Percentiles rank a stretch among this genome's conserved stretches.
phyloP scores from a whole-genome alignment of 37 sponge, comb jelly and placozoan species.

The Aplysina aerophoba region DNA sequence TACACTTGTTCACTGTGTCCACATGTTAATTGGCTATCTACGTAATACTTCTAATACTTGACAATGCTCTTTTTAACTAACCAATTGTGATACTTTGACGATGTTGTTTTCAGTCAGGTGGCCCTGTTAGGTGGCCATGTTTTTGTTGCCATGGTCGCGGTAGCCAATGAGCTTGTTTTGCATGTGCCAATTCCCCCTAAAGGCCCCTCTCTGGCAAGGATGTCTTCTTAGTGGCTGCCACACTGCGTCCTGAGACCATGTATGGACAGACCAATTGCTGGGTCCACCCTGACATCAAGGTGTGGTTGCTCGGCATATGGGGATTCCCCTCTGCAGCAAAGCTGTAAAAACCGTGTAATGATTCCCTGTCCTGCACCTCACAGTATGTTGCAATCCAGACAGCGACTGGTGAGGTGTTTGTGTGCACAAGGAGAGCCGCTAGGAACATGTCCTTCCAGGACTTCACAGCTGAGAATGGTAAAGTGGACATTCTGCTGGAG shows the following conservation, averaged over 20 bases:
- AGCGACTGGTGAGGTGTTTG: conserved; percentile 73
- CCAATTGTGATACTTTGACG: too few species aligned
- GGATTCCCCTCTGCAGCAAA: neutral
- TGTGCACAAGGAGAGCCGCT: conserved; percentile 83
- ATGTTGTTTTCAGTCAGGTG: too few species aligned
- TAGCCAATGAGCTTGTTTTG: neutral
- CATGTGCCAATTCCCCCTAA: neutral
- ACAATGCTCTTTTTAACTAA: too few species aligned
- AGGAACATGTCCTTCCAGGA: conserved; percentile 96
- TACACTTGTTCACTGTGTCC: too few species aligned
- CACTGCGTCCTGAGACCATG: conserved; percentile 99
- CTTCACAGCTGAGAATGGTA: conserved; percentile 83
- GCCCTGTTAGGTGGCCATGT: neutral
- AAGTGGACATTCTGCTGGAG: conserved; percentile 68
- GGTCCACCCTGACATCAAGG: conserved; percentile 86
- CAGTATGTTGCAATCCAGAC: conserved; percentile 83
- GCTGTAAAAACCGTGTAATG: too few species aligned
- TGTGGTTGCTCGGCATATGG: neutral
- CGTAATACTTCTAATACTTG: too few species aligned
- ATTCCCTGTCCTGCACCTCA: neutral
- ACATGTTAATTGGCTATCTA: too few species aligned
- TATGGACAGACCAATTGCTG: conserved; percentile 99
- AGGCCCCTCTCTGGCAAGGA: conserved; percentile 71
- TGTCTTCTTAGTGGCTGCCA: conserved; percentile 95
- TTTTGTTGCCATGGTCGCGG: neutral